Conservation (phyloP, 2,797 vertebrate species). For the Mormyrops attenuatus region DNA sequence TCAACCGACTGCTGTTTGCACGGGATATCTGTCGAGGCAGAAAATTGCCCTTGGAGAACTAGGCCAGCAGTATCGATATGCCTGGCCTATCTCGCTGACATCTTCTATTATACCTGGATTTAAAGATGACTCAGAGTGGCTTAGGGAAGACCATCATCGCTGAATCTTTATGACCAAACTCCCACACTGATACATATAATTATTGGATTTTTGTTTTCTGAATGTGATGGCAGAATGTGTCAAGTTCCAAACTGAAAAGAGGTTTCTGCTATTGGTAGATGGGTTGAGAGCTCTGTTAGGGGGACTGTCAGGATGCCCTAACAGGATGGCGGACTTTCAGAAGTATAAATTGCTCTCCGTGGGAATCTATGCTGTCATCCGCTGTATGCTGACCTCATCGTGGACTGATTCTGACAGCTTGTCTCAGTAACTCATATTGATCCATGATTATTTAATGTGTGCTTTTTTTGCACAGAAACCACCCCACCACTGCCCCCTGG, state of each 20-base stretch:
- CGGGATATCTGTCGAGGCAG: not conserved
- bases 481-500: not conserved
- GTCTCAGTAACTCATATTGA: not conserved
- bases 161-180: not conserved
- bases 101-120: not conserved
- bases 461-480: not conserved
- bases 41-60: not conserved
- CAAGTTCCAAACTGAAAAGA: slow-evolving; percentile 7
- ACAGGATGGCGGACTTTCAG: not conserved
- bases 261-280: not conserved
- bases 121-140: not conserved
- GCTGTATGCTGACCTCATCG: not conserved
- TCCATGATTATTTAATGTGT: not conserved
- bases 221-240: slow-evolving; percentile 26
- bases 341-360: not conserved
- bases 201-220: slow-evolving; percentile 19
- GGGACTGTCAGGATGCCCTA: not conserved
- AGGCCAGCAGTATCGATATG: not conserved
- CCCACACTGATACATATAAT: not conserved
- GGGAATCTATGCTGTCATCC: not conserved
- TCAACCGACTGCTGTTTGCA: not conserved
- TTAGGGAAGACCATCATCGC: not conserved
- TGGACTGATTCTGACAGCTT: slow-evolving; percentile 15
- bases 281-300: not conserved
- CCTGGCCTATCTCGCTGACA: not conserved